Evolutionary conservation across 2,113 vertebrate genomes (phyloP).

Genomic region (Neomonachus schauinslandi): DNA sequence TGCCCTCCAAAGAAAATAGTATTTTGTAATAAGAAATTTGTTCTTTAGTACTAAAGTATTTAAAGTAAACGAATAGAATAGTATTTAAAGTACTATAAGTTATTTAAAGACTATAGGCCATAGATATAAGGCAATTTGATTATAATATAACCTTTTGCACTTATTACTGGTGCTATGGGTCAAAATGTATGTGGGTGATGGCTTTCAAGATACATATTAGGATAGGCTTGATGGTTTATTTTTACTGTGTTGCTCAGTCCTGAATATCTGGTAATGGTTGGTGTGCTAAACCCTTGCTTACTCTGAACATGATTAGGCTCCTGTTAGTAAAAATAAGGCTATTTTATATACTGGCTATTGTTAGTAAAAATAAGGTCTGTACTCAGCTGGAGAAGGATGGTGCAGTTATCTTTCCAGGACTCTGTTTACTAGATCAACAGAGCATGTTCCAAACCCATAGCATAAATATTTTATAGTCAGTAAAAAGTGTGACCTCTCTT

Average conservation of each 20-base stretch:
- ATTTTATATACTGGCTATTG: not conserved
- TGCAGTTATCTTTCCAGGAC: not conserved
- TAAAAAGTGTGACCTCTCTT: not conserved
- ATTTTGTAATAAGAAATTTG: not conserved
- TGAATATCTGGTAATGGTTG: not conserved
- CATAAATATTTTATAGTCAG: not conserved
- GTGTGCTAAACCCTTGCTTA: not conserved
- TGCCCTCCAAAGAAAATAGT: not conserved
- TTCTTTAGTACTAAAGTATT: not conserved
- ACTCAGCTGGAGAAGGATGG: not conserved
- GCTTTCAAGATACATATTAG: not conserved
- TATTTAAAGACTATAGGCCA: not conserved
- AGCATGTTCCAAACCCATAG: not conserved
- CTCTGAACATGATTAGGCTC: not conserved
- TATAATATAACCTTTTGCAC: not conserved
- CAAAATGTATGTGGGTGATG: not conserved
- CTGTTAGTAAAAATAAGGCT: not conserved
- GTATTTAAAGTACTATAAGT: not conserved
- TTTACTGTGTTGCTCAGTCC: not conserved
- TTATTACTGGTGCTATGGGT: not conserved
- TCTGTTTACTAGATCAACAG: not conserved
- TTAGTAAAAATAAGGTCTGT: not conserved
- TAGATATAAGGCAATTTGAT: not conserved
- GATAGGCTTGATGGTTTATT: not conserved
- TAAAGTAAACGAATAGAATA: not conserved